Conservation (phyloP, 2,113 vertebrate genomes). For the Pteruthius melanotis region DNA sequence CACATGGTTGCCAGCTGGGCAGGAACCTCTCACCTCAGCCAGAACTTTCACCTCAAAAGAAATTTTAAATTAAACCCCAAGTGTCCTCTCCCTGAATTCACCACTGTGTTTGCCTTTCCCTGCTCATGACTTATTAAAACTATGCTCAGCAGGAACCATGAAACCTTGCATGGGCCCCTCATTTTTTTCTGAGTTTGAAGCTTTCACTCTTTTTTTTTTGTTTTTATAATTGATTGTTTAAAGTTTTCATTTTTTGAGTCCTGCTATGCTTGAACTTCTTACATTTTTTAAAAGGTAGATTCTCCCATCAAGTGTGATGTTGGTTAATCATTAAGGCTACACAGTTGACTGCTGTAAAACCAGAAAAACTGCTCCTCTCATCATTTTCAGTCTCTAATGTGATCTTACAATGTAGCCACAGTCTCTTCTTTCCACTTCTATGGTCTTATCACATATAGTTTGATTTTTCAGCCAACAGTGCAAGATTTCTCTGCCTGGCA, state of each 20-base stretch:
- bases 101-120: not conserved
- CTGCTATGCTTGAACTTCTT: not conserved
- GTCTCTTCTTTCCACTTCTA: not conserved
- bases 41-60: not conserved
- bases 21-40: not conserved
- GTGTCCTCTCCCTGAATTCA: not conserved
- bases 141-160: not conserved
- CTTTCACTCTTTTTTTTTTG: not conserved
- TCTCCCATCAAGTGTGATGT: not conserved
- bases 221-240: conserved; percentile 10
- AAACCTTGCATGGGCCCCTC: not conserved
- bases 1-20: conserved; percentile 37
- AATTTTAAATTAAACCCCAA: conserved; percentile 15
- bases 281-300: not conserved
- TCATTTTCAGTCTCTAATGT: not conserved
- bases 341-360: not conserved
- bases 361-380: not conserved
- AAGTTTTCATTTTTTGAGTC: not conserved
- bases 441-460: not conserved
- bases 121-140: not conserved
- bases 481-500: not conserved
- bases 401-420: not conserved
- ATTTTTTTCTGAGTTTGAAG: not conserved
- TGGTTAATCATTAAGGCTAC: not conserved
- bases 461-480: not conserved